Conservation (phyloP, 2,113 vertebrate genomes). For the Mesitornis unicolor region DNA sequence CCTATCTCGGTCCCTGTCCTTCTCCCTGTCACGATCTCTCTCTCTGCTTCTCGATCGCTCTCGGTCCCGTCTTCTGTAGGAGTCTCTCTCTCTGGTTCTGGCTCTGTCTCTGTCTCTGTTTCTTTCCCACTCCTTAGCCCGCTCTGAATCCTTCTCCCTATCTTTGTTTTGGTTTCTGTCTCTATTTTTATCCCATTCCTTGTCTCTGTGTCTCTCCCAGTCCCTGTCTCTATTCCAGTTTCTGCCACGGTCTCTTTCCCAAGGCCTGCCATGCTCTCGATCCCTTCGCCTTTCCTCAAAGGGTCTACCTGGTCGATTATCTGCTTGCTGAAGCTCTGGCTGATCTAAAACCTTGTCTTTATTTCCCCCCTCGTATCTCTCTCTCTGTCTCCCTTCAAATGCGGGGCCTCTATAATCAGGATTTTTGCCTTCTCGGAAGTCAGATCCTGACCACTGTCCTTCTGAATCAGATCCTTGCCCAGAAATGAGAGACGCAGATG, state of each 20-base stretch:
- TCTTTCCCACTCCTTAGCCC: constrained; percentile 44
- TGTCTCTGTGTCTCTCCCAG: constrained; percentile 73
- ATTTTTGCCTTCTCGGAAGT: constrained; percentile 82
- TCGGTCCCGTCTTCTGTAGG: constrained; percentile 62
- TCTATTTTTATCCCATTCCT: constrained; percentile 65
- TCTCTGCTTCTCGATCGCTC: constrained; percentile 60
- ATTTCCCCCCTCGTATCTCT: constrained; percentile 82
- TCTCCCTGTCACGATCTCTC: constrained; percentile 58
- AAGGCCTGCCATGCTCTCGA: constrained; percentile 70
- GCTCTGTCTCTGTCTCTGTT: constrained; percentile 61
- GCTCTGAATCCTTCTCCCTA: constrained; percentile 66
- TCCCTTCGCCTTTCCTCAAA: constrained; percentile 86
- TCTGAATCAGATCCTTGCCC: constrained; percentile 72
- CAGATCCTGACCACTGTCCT: constrained; percentile 80
- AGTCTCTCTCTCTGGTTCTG: constrained; percentile 33
- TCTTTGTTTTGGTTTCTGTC: constrained; percentile 66
- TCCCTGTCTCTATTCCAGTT: constrained; percentile 79
- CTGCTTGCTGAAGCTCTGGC: constrained; percentile 63
- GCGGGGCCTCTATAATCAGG: constrained; percentile 70
- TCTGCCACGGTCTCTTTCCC: constrained; percentile 74
- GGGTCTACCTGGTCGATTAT: constrained; percentile 78
- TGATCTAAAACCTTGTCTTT: constrained; percentile 76
- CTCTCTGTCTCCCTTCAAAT: constrained; percentile 78
- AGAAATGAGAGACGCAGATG: constrained; percentile 27
- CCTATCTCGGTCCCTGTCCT: constrained; percentile 64